Evolutionary conservation across 1,140 invertebrate species (phyloP), one percentile per base, ranked within the genome.

Genomic region (Harpegnathos saltator): DNA sequence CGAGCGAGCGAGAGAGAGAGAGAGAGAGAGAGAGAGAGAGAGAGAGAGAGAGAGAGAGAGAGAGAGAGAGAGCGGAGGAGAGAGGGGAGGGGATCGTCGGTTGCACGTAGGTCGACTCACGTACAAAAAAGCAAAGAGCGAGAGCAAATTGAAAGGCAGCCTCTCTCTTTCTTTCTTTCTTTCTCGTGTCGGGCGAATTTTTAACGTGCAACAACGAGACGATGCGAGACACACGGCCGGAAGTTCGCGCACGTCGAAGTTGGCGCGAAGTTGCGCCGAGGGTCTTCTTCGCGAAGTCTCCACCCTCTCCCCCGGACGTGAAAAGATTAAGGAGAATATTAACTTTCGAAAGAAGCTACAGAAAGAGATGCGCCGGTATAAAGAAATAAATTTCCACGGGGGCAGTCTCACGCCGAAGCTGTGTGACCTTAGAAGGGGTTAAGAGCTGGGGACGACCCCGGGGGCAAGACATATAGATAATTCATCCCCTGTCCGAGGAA

Each of bases 381-480:
- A 82, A 77, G 80, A 82, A 80, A 80, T 71, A 80, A 80, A 80
- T 80, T 69, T 71, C 24, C 52, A 48, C 75, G 50, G 22, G n/a
- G 71, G 82, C 75, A 61, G 50, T 82, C 62, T 61, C 38, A 58
- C 50, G 69, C 19, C 58, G 63, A 44, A 24, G 38, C 22, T 66
- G 69, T 38, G 19, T 54, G 68, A 83, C 72, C 77, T 61, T 71
- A 66, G 83, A 86, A 80, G 24, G 59, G 59, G 26, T n/a, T 63
- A 59, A 80, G 75, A 69, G 19, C 56, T 77, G 58, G 65, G 52
- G 58, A 85, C 59, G 33, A 80, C 50, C 52, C 56, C 63, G 54
- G 15, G 12, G 17, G 14, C 19, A 14, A 75, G 62, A 73, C 54
- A 85, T 87, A 84, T 82, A 80, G 83, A 90, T 90, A 82, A 89